Evolutionary conservation across 2,888 invertebrate species (phyloP).

Genomic region (Oligia latruncula): DNA sequence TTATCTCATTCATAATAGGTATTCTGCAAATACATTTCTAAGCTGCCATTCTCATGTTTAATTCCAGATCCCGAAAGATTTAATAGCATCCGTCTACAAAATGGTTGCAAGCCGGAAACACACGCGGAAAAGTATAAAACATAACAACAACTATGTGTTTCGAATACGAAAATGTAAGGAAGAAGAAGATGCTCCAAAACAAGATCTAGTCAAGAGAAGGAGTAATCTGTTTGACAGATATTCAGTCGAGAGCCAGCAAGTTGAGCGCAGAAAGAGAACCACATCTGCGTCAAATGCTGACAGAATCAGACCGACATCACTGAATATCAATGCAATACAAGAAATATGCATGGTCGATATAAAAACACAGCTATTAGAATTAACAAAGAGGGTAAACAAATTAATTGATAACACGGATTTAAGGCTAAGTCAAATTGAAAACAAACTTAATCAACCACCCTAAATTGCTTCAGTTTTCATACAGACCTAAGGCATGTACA

Average conservation of each 20-base stretch:
- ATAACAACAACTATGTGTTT: slow-evolving; percentile 86
- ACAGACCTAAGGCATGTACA: neutral
- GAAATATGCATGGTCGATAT: slow-evolving; percentile 88
- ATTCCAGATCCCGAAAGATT: slow-evolving; percentile 92
- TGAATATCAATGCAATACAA: slow-evolving; percentile 85
- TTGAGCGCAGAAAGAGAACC: slow-evolving; percentile 82
- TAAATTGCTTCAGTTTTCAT: slow-evolving; percentile 21
- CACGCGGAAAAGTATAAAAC: slow-evolving; percentile 89
- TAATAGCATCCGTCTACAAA: slow-evolving; percentile 93
- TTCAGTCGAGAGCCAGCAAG: slow-evolving; percentile 84
- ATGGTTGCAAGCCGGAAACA: slow-evolving; percentile 93
- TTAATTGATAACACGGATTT: slow-evolving; percentile 80
- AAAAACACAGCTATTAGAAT: slow-evolving; percentile 82
- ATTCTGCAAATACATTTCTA: neutral
- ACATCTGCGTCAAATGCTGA: slow-evolving; percentile 77
- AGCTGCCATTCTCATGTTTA: neutral
- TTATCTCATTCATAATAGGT: neutral
- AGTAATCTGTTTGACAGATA: slow-evolving; percentile 86
- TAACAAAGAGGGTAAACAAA: slow-evolving; percentile 84
- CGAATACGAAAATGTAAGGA: slow-evolving; percentile 78
- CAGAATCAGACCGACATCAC: slow-evolving; percentile 79
- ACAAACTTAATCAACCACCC: slow-evolving; percentile 76
- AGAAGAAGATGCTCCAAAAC: slow-evolving; percentile 77
- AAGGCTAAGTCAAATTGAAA: slow-evolving; percentile 78
- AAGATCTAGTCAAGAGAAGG: slow-evolving; percentile 82